Evolutionary conservation across 2,888 invertebrate species (phyloP).

Genomic region (Drosophila melanocephala): DNA sequence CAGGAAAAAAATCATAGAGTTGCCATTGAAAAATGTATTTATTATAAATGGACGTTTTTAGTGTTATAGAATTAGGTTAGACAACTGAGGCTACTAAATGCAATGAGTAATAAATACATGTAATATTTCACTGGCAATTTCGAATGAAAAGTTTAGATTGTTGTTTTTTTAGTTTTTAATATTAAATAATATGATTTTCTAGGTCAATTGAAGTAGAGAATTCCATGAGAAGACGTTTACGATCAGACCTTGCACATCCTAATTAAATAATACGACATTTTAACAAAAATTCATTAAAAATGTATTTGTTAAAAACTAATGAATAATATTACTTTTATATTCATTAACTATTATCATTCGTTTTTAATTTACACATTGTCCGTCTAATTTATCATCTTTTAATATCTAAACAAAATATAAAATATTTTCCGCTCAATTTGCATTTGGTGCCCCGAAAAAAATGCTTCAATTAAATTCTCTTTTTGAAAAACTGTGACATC

Average conservation of each 20-base stretch:
- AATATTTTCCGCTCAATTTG: background rate
- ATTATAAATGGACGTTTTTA: conserved; percentile 45
- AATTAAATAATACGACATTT: background rate
- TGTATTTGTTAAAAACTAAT: background rate
- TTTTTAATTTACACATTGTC: background rate
- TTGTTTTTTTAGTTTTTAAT: background rate
- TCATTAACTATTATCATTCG: background rate
- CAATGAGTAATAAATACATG: background rate
- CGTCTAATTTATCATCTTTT: background rate
- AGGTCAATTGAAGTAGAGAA: background rate
- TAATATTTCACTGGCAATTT: background rate
- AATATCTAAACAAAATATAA: background rate
- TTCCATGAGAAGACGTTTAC: background rate
- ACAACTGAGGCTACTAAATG: conserved; percentile 18
- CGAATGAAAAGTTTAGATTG: background rate
- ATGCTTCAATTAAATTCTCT: conserved; percentile 18
- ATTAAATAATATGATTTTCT: background rate
- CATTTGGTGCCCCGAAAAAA: conserved; percentile 5
- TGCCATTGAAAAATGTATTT: conserved; percentile 73
- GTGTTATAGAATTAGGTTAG: conserved; percentile 53
- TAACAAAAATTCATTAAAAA: background rate
- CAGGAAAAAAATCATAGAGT: conserved; percentile 56
- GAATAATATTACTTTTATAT: background rate
- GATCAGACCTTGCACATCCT: background rate
- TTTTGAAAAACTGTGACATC: conserved; percentile 44